These are phyloP conservation scores for Charina bottae DNA, from an alignment of 2,113 vertebrate species.

Conservation along the genomic window DNA sequence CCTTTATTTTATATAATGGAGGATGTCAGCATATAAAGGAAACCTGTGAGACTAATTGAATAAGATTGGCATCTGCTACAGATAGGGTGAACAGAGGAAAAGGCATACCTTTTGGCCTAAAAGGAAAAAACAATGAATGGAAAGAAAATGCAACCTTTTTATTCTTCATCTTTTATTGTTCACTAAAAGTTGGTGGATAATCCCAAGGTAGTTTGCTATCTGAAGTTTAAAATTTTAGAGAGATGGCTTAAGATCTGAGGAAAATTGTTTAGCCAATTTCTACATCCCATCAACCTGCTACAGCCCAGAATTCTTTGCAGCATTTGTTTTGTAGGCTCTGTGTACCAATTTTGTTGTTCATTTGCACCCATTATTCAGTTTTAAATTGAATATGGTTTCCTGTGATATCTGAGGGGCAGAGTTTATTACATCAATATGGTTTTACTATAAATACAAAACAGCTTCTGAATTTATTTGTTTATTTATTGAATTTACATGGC, in stretches of 20 bases:
- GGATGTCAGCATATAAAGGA: conserved; percentile 56
- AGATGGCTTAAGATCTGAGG: conserved; percentile 44
- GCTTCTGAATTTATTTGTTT: not conserved
- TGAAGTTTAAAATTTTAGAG: conserved; percentile 56
- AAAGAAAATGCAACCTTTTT: conserved; percentile 39
- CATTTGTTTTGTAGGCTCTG: conserved; percentile 34
- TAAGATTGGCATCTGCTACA: conserved; percentile 64
- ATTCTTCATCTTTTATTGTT: conserved; percentile 51
- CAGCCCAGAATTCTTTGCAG: conserved; percentile 52
- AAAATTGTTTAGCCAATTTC: conserved; percentile 53
- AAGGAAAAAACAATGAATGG: conserved; percentile 25
- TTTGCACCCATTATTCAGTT: conserved; percentile 22
- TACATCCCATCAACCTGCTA: conserved; percentile 47
- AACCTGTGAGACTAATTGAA: conserved; percentile 66
- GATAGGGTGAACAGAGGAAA: conserved; percentile 40
- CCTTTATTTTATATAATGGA: conserved; percentile 44
- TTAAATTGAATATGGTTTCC: conserved; percentile 25
- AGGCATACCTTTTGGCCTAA: conserved; percentile 23
- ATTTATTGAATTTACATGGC: not conserved
- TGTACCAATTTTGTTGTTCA: conserved; percentile 21
- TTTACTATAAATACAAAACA: conserved; percentile 8
- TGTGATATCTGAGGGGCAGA: conserved; percentile 4
- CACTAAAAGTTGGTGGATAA: conserved; percentile 48
- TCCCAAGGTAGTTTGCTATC: conserved; percentile 25
- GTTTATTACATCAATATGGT: conserved; percentile 17